Evolutionary conservation across 30 jellyfish, hydroid and myxozoan genomes (phyloP).

Genomic region (Aurelia sp.): DNA sequence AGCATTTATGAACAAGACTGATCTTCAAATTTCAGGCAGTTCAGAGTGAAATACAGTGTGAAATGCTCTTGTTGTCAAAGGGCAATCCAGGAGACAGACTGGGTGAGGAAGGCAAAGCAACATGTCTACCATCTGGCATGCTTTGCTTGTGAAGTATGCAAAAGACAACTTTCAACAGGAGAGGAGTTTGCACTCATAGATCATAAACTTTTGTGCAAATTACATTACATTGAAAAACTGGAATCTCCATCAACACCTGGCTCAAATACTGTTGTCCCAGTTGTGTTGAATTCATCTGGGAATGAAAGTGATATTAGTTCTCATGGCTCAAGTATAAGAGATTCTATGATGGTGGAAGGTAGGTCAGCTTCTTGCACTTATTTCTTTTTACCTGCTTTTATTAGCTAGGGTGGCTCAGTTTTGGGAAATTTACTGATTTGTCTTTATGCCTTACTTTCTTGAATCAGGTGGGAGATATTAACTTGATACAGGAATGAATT

Average conservation of each 20-base stretch:
- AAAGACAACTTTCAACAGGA: constrained; percentile 96
- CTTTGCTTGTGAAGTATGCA: constrained; percentile 96
- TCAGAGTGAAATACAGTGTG: constrained; percentile 58
- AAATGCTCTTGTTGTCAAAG: constrained; percentile 94
- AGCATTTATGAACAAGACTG: too few relatives aligned
- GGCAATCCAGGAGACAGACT: constrained; percentile 88
- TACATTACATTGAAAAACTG: constrained; percentile 91
- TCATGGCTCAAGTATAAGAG: constrained; percentile 51
- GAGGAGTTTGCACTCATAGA: constrained; percentile 96
- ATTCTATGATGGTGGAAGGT: constrained; percentile 55
- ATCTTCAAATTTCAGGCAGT: constrained; percentile 44
- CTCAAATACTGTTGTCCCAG: constrained; percentile 38
- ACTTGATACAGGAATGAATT: too few relatives aligned
- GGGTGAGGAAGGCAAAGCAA: constrained; percentile 94
- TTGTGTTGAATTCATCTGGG: constrained; percentile 51
- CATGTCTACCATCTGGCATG: constrained; percentile 96
- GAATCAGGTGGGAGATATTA: too few relatives aligned
- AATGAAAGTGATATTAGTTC: constrained; percentile 68
- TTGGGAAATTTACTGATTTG: neutral
- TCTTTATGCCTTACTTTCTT: too few relatives aligned
- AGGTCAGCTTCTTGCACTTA: neutral
- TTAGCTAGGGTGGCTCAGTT: neutral
- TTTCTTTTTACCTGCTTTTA: neutral
- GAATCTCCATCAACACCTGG: constrained; percentile 82
- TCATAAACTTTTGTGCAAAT: constrained; percentile 82